phyloP scores from a whole-genome alignment of 92 coral and sea anemone species.

The Diadumene lineata region DNA sequence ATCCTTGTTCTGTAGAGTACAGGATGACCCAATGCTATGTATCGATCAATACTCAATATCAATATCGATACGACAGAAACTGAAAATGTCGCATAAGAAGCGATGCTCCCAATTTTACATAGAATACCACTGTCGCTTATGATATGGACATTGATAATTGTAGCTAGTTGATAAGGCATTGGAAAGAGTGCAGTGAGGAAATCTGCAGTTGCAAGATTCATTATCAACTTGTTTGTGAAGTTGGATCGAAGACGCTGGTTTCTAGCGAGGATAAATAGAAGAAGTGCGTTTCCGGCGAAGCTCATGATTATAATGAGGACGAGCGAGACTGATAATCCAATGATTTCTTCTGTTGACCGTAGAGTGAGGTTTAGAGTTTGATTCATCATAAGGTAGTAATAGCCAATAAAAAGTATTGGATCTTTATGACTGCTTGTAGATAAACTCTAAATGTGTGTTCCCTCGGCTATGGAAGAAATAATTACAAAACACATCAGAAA shows the following conservation, averaged over 20 bases:
- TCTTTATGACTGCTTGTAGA: too few species aligned
- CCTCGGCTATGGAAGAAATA: too few species aligned
- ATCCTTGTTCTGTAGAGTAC: slow-evolving; percentile 20
- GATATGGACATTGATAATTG: slow-evolving; percentile 13
- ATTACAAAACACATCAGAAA: too few species aligned
- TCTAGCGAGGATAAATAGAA: slow-evolving; percentile 17
- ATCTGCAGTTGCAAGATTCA: slow-evolving; percentile 50
- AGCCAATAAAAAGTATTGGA: too few species aligned
- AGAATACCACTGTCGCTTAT: slow-evolving; percentile 36
- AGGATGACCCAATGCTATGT: slow-evolving; percentile 46
- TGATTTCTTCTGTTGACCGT: slow-evolving; percentile 29
- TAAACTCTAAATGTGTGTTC: too few species aligned
- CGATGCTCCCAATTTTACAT: slow-evolving; percentile 38
- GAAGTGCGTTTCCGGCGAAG: slow-evolving; percentile 34
- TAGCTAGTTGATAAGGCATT: slow-evolving; percentile 42
- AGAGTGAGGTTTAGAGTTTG: not conserved
- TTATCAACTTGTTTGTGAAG: slow-evolving; percentile 38
- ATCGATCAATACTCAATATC: slow-evolving; percentile 54
- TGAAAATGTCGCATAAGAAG: slow-evolving; percentile 48
- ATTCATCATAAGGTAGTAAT: not conserved
- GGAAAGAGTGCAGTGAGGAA: slow-evolving; percentile 33
- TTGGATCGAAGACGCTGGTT: slow-evolving; percentile 24
- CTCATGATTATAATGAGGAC: slow-evolving; percentile 27
- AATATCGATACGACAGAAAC: slow-evolving; percentile 40
- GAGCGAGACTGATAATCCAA: slow-evolving; percentile 14